A percentile compares a stretch with the other conserved stretches of the same genome.
These are phyloP conservation scores for Smithornis capensis DNA, from an alignment of 2,113 vertebrate genomes.

Conservation along the genomic window DNA sequence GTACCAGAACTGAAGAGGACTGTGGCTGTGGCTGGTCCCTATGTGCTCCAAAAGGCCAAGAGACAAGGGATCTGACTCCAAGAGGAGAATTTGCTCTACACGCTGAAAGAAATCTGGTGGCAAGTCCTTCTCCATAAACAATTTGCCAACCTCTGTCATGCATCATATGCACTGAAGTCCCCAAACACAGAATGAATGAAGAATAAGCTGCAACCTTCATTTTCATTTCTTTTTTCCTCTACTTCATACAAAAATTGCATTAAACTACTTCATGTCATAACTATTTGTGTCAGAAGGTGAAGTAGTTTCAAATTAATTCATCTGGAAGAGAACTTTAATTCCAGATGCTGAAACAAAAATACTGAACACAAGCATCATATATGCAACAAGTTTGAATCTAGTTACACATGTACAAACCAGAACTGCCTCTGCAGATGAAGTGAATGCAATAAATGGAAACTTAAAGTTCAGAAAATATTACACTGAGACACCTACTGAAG, in stretches of 20 bases:
- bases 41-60: not conserved
- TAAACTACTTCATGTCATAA: not conserved
- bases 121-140: not conserved
- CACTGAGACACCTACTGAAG: not conserved
- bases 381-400: not conserved
- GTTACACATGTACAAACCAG: not conserved
- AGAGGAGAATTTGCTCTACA: not conserved
- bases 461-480: constrained; percentile 11
- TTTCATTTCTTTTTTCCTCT: not conserved
- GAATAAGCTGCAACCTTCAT: not conserved
- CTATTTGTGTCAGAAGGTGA: not conserved
- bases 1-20: not conserved
- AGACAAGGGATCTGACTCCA: not conserved
- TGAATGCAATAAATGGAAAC: not conserved
- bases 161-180: not conserved
- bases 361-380: not conserved
- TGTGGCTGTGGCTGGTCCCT: not conserved
- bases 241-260: not conserved
- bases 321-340: not conserved
- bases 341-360: not conserved
- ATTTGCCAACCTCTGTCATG: not conserved
- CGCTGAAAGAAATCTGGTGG: not conserved
- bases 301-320: not conserved
- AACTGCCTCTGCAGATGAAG: not conserved
- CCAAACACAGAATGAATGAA: not conserved